Percentiles rank a stretch among this genome's conserved stretches.
Conservation (phyloP, 2,888 invertebrate genomes). For the Crioceris asparagi region DNA sequence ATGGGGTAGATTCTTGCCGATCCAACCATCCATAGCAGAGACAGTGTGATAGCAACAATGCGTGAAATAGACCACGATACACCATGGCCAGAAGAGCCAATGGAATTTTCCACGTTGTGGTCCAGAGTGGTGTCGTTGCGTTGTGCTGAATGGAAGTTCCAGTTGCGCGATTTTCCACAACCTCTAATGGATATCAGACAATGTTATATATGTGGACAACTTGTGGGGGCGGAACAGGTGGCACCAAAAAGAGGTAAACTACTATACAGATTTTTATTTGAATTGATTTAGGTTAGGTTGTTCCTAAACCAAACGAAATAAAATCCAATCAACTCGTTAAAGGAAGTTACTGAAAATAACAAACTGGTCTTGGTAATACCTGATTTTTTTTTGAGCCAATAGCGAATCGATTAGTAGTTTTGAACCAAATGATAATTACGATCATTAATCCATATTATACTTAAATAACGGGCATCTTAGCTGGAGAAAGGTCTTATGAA, state of each 20-base stretch:
- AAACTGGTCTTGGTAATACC: no score
- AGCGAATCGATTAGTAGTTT: no score
- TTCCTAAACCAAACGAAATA: no score
- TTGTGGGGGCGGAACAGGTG: conserved; percentile 82
- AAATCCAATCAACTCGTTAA: no score
- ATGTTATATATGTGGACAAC: conserved; percentile 78
- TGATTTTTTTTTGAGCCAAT: no score
- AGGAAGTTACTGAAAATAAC: no score
- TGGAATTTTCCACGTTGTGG: conserved; percentile 88
- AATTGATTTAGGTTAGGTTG: no score
- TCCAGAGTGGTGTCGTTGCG: conserved; percentile 76
- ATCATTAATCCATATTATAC: no score
- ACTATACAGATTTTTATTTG: no score
- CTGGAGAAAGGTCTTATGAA: no score
- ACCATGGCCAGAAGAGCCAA: conserved; percentile 83
- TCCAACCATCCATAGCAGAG: conserved; percentile 70
- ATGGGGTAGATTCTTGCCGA: conserved; percentile 68
- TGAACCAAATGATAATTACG: no score
- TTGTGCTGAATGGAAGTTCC: conserved; percentile 77
- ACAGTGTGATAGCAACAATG: conserved; percentile 62
- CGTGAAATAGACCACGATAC: conserved; percentile 78
- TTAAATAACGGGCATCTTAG: no score
- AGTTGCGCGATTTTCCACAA: conserved; percentile 90
- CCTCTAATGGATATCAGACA: conserved; percentile 77
- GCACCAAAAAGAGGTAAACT: conserved; percentile 48